Evolutionary conservation across 2,113 vertebrate genomes (phyloP), one percentile per base, ranked within the genome.

Genomic region (Chionodraco myersi): DNA sequence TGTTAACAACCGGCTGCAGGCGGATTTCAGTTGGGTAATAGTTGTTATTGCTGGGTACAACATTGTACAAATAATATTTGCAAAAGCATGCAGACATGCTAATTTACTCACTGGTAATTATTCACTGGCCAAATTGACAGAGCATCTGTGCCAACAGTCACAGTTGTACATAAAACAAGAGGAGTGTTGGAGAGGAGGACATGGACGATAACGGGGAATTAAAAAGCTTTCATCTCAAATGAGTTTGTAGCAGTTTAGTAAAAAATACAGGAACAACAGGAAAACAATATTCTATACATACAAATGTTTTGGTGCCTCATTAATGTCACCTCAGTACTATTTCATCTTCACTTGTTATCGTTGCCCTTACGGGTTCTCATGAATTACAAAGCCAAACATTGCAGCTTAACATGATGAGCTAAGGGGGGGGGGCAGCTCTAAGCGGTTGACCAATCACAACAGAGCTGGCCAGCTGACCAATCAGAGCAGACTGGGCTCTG

Each of bases 51-150:
- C 56, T 18, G 68, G 53, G 58, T 56, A 47, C 36, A 47, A 8
- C 49, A 72, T 11, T 67, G 52, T 47, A 47, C 49, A 76, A 71
- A 36, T 34, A 44, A 41, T 77, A 66, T 59, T 71, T 86, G 45
- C 51, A 49, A 61, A 65, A 65, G 47, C 52, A 48, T 57, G 48
- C 23, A 48, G 69, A 61, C 64, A 77, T 67, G 52, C 58, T 45
- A 65, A 72, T 87, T 79, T 62, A 36, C 70, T 34, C 41, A 57
- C 16, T 80, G 75, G 51, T 84, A 80, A 66, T 86, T 75, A 82
- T 73, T 56, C 26, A 53, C 23, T 10, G 64, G 65, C 11, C 3
- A 23, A 79, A 83, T n/a, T 0, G 72, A 85, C 62, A 51, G 58
- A 84, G 67, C 54, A 69, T 56, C 63, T 68, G 61, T 14, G 2